phyloP scores from a whole-genome alignment of 2,113 vertebrate genomes.

The Tragelaphus strepsiceros region DNA sequence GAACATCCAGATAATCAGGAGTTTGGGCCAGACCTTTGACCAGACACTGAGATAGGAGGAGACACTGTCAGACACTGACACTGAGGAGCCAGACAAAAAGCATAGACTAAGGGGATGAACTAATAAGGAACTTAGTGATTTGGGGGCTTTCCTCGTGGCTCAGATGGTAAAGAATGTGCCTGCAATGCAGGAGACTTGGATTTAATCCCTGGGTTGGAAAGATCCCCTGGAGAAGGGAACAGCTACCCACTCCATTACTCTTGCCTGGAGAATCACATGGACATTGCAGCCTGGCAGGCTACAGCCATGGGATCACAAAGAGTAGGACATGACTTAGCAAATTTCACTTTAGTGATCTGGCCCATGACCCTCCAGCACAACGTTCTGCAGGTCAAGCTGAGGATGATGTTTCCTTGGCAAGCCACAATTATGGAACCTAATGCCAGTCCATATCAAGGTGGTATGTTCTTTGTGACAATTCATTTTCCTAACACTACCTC shows the following conservation, averaged over 20 bases:
- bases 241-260: background rate
- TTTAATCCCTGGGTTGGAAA: background rate
- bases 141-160: background rate
- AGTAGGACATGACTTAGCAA: background rate
- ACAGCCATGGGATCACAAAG: background rate
- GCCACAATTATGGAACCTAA: background rate
- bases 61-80: background rate
- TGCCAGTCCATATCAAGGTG: background rate
- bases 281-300: background rate
- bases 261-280: background rate
- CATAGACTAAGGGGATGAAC: constrained; percentile 83
- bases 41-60: constrained; percentile 17
- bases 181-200: background rate
- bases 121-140: constrained; percentile 74
- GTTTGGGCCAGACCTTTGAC: constrained; percentile 33
- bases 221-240: background rate
- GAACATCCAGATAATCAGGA: constrained; percentile 31
- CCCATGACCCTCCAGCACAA: background rate
- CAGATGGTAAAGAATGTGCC: background rate
- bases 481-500: background rate
- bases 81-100: constrained; percentile 39
- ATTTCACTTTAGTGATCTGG: background rate
- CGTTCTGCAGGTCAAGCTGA: background rate
- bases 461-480: background rate
- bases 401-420: background rate